phyloP scores from a whole-genome alignment of 2,797 vertebrate genomes.

The Amniataba percoides region DNA sequence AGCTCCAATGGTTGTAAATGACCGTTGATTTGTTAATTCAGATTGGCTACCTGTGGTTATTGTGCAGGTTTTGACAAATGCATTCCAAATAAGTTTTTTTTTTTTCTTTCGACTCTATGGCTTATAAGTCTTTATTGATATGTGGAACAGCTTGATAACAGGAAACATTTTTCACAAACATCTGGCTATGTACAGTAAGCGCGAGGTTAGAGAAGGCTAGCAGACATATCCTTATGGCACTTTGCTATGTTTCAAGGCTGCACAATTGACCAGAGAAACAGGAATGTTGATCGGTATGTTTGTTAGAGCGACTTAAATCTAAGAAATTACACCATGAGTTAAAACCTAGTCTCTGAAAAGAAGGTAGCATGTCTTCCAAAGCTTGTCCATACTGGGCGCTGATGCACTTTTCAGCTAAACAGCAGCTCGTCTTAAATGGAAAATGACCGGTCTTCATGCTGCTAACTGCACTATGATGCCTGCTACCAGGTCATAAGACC shows the following conservation, averaged over 20 bases:
- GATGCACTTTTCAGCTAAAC: neutral
- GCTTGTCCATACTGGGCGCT: neutral
- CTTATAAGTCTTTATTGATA: constrained; percentile 65
- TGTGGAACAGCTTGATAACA: constrained; percentile 28
- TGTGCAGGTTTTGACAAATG: constrained; percentile 13
- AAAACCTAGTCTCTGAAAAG: neutral
- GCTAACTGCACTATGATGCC: neutral
- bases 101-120: constrained; percentile 2
- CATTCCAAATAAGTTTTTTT: neutral
- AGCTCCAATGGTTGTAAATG: constrained; percentile 73
- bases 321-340: constrained; percentile 3
- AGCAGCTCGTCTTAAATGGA: neutral
- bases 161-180: constrained; percentile 49
- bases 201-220: constrained; percentile 34
- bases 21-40: constrained; percentile 61
- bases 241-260: constrained; percentile 22
- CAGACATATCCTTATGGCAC: constrained; percentile 64
- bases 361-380: neutral
- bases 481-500: neutral
- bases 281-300: constrained; percentile 56
- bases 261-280: neutral
- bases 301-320: neutral
- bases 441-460: neutral
- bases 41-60: constrained; percentile 23
- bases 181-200: constrained; percentile 58